These are phyloP conservation scores for Ammodytes marinus DNA, from an alignment of 2,113 vertebrate genomes.

Conservation along the genomic window DNA sequence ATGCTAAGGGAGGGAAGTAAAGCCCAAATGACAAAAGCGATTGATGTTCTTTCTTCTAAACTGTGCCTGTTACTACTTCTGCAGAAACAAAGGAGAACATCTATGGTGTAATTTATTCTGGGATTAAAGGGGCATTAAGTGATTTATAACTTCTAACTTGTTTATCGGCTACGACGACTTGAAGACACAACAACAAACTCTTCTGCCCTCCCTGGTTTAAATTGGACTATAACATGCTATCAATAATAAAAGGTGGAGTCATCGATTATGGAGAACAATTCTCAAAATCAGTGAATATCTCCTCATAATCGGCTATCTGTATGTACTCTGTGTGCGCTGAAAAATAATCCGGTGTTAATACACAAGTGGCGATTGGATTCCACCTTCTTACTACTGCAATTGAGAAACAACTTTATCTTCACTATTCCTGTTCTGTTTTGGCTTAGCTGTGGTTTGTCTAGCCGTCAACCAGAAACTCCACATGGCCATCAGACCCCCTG, in stretches of 20 bases:
- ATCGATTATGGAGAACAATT: too few species aligned
- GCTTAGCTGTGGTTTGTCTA: not conserved
- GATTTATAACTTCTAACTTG: not conserved
- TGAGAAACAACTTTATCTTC: not conserved
- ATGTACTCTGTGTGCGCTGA: too few species aligned
- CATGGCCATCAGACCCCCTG: not conserved
- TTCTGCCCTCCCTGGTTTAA: not conserved
- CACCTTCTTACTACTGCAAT: too few species aligned
- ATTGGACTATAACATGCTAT: not conserved
- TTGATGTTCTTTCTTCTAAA: slow-evolving; percentile 24
- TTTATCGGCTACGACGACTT: not conserved
- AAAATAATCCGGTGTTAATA: too few species aligned
- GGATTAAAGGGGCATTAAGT: not conserved
- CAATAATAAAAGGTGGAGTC: too few species aligned
- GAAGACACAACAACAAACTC: not conserved
- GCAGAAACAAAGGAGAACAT: not conserved
- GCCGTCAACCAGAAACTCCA: not conserved
- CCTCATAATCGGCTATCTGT: too few species aligned
- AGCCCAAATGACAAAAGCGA: not conserved
- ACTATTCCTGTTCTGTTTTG: not conserved
- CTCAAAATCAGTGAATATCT: too few species aligned
- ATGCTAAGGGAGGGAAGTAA: not conserved
- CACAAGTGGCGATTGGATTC: too few species aligned
- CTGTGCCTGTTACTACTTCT: not conserved
- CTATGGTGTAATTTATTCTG: not conserved